Percentiles rank a stretch among this genome's conserved stretches.
Evolutionary conservation across 2,113 vertebrate genomes (phyloP).

Genomic region (Cryptotis parvus): DNA sequence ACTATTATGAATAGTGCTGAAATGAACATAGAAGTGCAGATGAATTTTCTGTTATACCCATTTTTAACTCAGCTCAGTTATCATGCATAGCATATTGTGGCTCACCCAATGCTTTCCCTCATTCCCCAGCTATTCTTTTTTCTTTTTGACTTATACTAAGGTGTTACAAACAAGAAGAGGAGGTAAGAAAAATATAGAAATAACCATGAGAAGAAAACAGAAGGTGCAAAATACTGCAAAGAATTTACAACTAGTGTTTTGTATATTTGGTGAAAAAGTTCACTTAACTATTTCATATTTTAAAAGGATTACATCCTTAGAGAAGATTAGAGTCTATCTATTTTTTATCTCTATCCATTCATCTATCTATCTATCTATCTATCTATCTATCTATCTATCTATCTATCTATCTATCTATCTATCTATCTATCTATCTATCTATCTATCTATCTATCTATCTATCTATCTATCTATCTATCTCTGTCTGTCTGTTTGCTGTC

Average conservation of each 20-base stretch:
- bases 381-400: too few relatives aligned
- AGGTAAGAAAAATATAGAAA: conserved; percentile 35
- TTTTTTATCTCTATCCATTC: background rate
- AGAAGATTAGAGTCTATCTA: conserved; percentile 32
- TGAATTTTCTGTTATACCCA: too few relatives aligned
- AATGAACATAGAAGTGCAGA: too few relatives aligned
- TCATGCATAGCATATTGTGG: background rate
- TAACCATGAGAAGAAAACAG: conserved; percentile 45
- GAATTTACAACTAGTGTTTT: conserved; percentile 21
- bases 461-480: background rate
- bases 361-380: too few relatives aligned
- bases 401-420: too few relatives aligned
- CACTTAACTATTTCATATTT: conserved; percentile 26
- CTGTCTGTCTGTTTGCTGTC: too few relatives aligned
- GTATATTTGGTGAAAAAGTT: background rate
- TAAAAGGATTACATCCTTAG: conserved; percentile 54
- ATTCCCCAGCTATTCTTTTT: background rate
- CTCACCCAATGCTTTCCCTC: background rate
- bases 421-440: too few relatives aligned
- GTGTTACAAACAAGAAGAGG: conserved; percentile 41
- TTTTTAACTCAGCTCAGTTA: background rate
- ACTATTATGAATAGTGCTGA: too few relatives aligned
- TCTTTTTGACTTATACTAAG: conserved; percentile 9
- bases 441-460: background rate
- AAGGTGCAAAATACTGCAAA: conserved; percentile 1